These are phyloP conservation scores for Tapera naevia DNA, from an alignment of 2,797 vertebrate genomes.

Conservation along the genomic window DNA sequence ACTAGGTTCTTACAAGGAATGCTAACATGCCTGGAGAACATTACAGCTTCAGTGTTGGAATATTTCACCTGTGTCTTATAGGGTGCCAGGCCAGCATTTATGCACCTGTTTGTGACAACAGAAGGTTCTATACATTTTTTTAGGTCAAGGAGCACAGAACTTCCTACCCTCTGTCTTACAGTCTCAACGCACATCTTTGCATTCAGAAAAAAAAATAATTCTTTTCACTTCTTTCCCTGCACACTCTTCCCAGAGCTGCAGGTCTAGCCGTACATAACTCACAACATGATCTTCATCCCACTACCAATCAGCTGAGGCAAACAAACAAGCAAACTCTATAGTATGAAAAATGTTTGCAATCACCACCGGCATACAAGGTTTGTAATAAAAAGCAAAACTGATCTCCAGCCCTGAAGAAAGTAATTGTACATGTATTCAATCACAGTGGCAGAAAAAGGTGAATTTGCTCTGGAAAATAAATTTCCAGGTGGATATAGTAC, in stretches of 20 bases:
- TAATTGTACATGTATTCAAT: neutral
- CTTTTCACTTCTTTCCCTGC: neutral
- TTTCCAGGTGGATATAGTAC: neutral
- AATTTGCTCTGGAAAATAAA: neutral
- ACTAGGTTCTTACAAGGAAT: neutral
- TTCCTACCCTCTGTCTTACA: neutral
- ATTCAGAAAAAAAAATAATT: neutral
- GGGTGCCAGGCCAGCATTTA: neutral
- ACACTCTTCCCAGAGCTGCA: neutral
- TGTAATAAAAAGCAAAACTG: neutral
- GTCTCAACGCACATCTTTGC: neutral
- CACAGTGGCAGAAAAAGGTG: neutral
- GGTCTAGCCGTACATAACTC: neutral
- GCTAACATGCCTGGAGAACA: neutral
- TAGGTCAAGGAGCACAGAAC: neutral
- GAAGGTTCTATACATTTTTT: neutral
- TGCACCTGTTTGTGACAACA: neutral
- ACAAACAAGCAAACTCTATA: neutral
- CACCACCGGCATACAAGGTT: neutral
- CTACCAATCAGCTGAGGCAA: neutral
- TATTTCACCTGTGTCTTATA: neutral
- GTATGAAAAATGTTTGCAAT: neutral
- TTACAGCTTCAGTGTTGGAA: neutral
- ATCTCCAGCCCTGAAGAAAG: neutral
- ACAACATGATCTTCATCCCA: neutral